Evolutionary conservation across 2,797 vertebrate genomes (phyloP), one percentile per base, ranked within the genome.

Genomic region (Pelodytes ibericus): DNA sequence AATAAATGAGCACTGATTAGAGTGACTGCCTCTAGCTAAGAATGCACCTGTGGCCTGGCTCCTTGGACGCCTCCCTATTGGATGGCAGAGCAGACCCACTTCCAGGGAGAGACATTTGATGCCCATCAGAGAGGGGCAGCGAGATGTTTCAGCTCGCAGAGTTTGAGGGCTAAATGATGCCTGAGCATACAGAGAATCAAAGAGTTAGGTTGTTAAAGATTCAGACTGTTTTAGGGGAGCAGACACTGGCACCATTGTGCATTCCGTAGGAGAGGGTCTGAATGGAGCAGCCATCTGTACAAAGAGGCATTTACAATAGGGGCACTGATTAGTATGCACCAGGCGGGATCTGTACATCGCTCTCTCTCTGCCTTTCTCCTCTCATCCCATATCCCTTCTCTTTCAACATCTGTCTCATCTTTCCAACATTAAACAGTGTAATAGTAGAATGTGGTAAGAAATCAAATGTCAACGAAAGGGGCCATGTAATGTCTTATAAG

Each of bases 231-330:
- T 82, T 82, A 82, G 84, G 57, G 80, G 68, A 39, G 8, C 62
- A 79, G 86, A 90, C 89, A 90, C 86, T 86, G 86, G 83, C 81
- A 81, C 84, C 86, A 84, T 90, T 90, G 89, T 90, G 72, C 79
- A 83, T 22, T 82, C 84, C 82, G 64, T 61, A 69, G 80, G 76
- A 77, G 79, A 66, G 72, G 66, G 84, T 77, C 83, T 88, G 87
- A 88, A 90, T 89, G 88, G 85, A 84, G 85, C 85, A 56, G 66
- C 79, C 72, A 68, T 80, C 22, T 70, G 82, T 83, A 91, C 89
- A 91, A 90, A 88, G 83, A 83, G 39, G 82, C 88, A 87, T 89
- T 91, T 84, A 91, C 80, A 87, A 85, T 78, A 82, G 80, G 36
- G n/a, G 33, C 61, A 74, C 36, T 82, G 82, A 84, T 91, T 89